Base-by-base conservation (phyloP, 2,113 vertebrate genomes). In the Anhinga anhinga region DNA sequence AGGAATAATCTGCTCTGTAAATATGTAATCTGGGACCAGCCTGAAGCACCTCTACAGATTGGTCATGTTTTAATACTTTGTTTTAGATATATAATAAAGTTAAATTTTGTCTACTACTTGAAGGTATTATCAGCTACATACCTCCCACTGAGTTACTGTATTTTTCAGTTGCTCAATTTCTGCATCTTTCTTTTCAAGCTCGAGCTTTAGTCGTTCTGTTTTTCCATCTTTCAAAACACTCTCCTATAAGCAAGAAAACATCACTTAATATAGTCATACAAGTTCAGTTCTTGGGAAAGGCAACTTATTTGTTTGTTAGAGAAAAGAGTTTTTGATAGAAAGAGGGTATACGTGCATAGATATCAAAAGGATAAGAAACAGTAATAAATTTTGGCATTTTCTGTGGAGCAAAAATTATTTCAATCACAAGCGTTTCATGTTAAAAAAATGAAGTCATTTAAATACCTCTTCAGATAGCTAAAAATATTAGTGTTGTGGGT, bases 121-220 rank as follows among this genome's bases (percentile, higher is more conserved):
- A 36, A 79, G 26, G 25, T 86, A 50, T 26, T 86, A 50, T 26
- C 36, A 61, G 42, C 58, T 80, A 98, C 99, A 89, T 94, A 99
- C 99, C 99, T 99, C 99, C 99, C 99, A 99, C 49, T 99, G 98
- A 91, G 98, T 98, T 89, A 99, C 98, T 73, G 96, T 97, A 94
- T 97, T 99, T 98, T 99, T 99, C 80, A 99, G 92, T 91, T 98
- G 98, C 56, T 98, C 96, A n/a, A 99, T 99, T 98, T 99, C 99
- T 93, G 97, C 92, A 94, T 99, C 99, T 98, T 99, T 99, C 98
- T 99, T 99, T 98, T 99, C 99, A 96, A 99, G 98, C 73, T 99
- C 98, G 6, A 99, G 98, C 92, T 99, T 99, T 85, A 99, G 97
- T 97, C 97, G 98, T 97, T 99, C 99, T 76, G 98, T 98, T 98